phyloP scores from a whole-genome alignment of 1,140 invertebrate species.

The Lordiphosa mommai region DNA sequence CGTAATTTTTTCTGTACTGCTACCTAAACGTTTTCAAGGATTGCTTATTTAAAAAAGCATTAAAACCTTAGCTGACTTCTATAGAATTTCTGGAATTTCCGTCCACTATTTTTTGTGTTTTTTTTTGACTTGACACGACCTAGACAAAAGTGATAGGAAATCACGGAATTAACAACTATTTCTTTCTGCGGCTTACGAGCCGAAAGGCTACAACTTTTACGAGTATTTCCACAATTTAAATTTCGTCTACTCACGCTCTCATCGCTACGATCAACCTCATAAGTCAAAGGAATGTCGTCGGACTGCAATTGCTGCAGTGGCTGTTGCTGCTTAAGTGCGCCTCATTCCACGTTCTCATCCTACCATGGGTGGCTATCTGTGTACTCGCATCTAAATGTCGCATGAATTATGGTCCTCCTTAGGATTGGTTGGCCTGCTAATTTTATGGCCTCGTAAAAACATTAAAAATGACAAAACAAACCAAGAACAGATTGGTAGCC shows the following conservation, averaged over 20 bases:
- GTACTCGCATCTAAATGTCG: slow-evolving; percentile 53
- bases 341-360: slow-evolving; percentile 19
- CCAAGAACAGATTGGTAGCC: slow-evolving; percentile 23
- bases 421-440: slow-evolving; percentile 40
- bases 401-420: slow-evolving; percentile 46
- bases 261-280: slow-evolving; percentile 35
- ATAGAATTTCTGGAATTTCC: too few species aligned
- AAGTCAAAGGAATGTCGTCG: slow-evolving; percentile 59
- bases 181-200: too few species aligned
- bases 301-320: slow-evolving; percentile 40
- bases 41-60: too few species aligned
- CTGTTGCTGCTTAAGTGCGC: slow-evolving; percentile 49
- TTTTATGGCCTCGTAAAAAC: slow-evolving; percentile 71
- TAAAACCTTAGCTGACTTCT: too few species aligned
- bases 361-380: slow-evolving; percentile 44
- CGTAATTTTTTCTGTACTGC: too few species aligned
- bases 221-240: background rate
- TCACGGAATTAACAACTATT: too few species aligned
- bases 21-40: too few species aligned
- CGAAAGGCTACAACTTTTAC: too few species aligned
- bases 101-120: too few species aligned
- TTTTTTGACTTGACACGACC: too few species aligned
- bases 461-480: slow-evolving; percentile 67
- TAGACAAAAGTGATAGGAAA: too few species aligned
- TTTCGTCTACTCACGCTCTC: slow-evolving; percentile 5